phyloP scores from a whole-genome alignment of 2,113 vertebrate genomes.

The Daphoenositta chrysoptera region DNA sequence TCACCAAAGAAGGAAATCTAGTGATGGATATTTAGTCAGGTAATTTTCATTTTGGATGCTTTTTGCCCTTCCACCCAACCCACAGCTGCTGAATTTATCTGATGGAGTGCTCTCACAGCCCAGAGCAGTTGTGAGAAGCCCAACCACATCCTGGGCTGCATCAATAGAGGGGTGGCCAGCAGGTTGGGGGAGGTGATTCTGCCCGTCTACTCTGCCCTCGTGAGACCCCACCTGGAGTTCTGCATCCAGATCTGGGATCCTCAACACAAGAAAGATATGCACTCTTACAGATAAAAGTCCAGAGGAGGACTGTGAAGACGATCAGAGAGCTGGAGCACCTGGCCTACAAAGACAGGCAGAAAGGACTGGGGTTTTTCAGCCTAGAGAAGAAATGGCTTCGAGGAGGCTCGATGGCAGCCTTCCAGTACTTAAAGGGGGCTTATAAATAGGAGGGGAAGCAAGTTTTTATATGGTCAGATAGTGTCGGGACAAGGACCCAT shows the following conservation, averaged over 20 bases:
- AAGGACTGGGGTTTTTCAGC: not conserved
- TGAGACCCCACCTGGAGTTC: not conserved
- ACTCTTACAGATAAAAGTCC: not conserved
- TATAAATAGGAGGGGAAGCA: not conserved
- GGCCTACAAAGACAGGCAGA: not conserved
- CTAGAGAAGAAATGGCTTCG: not conserved
- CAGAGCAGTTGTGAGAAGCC: not conserved
- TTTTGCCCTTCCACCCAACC: not conserved
- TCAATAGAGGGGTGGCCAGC: not conserved
- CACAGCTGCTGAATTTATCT: not conserved
- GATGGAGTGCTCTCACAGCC: not conserved
- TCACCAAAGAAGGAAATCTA: not conserved
- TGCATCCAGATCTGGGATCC: not conserved
- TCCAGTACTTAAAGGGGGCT: not conserved
- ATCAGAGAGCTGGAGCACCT: not conserved
- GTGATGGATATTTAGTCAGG: not conserved
- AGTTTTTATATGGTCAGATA: not conserved
- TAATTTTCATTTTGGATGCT: not conserved
- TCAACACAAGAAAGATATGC: not conserved
- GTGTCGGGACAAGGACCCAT: not conserved
- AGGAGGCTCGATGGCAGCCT: rapidly evolving
- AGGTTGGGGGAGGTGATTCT: not conserved
- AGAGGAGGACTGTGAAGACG: not conserved
- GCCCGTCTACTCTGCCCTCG: rapidly evolving
- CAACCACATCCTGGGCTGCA: not conserved